These are phyloP conservation scores for Condylostylus longicornis DNA, from an alignment of 1,140 invertebrate species.

Conservation along the genomic window DNA sequence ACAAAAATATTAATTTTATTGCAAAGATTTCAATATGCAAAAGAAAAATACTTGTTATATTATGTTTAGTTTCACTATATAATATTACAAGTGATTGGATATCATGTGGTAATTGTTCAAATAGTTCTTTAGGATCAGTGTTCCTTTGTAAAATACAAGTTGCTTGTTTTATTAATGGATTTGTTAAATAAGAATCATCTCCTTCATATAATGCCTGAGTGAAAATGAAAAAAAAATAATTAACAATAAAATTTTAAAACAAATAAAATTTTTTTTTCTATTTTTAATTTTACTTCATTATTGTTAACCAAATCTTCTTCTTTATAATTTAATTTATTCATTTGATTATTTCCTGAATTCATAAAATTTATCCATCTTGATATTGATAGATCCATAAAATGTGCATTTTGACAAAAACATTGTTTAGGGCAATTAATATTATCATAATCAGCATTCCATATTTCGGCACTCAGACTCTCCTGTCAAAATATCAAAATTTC, in stretches of 20 bases:
- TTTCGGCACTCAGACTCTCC: too few relatives aligned
- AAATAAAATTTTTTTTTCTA: too few relatives aligned
- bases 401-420: constrained; percentile 35
- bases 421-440: constrained; percentile 30
- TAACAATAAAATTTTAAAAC: too few relatives aligned
- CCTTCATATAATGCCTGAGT: constrained; percentile 26
- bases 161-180: constrained; percentile 36
- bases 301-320: constrained; percentile 16
- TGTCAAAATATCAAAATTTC: too few relatives aligned
- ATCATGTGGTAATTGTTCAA: constrained; percentile 36
- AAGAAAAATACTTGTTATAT: constrained; percentile 14
- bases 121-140: constrained; percentile 30
- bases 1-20: neutral
- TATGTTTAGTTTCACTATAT: constrained; percentile 33
- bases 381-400: constrained; percentile 34
- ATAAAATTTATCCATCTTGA: constrained; percentile 33
- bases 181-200: constrained; percentile 19
- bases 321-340: constrained; percentile 11
- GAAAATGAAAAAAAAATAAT: constrained; percentile 7
- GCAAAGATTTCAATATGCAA: neutral
- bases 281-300: constrained; percentile 5
- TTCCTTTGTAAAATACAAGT: constrained; percentile 41
- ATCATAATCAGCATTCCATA: too few relatives aligned
- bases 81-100: constrained; percentile 38
- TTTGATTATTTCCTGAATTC: constrained; percentile 10